Conservation (phyloP, 2,113 vertebrate species). For the Salvator merianae region DNA sequence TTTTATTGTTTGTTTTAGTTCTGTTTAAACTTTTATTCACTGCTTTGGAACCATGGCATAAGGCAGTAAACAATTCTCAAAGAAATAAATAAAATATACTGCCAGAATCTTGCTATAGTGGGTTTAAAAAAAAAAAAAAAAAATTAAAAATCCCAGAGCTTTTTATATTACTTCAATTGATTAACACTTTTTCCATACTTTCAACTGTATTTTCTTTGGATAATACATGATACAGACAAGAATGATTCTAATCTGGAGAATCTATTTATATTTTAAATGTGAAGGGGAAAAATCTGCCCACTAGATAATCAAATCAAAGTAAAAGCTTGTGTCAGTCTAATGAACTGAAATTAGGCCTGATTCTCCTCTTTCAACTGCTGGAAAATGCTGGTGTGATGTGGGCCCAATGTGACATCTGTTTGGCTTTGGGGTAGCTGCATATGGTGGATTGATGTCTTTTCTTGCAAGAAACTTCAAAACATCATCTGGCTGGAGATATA, state of each 20-base stretch:
- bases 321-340: constrained; percentile 31
- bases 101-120: neutral
- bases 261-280: constrained; percentile 21
- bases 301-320: constrained; percentile 10
- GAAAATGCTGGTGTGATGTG: constrained; percentile 22
- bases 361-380: constrained; percentile 37
- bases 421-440: constrained; percentile 28
- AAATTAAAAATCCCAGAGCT: neutral
- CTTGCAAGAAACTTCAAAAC: constrained; percentile 17
- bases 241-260: neutral
- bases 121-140: too few relatives aligned
- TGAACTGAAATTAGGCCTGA: constrained; percentile 5
- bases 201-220: neutral
- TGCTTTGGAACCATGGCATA: too few relatives aligned
- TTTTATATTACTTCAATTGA: neutral
- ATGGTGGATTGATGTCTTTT: constrained; percentile 21
- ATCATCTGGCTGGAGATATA: constrained; percentile 15
- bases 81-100: too few relatives aligned
- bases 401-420: constrained; percentile 9
- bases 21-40: too few relatives aligned
- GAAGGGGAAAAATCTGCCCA: constrained; percentile 17
- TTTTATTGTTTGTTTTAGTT: too few relatives aligned
- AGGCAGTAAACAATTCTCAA: too few relatives aligned
- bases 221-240: neutral
- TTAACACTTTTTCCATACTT: neutral